phyloP scores from a whole-genome alignment of 30 jellyfish, hydroid and myxozoan species.

The Aurelia aurita region DNA sequence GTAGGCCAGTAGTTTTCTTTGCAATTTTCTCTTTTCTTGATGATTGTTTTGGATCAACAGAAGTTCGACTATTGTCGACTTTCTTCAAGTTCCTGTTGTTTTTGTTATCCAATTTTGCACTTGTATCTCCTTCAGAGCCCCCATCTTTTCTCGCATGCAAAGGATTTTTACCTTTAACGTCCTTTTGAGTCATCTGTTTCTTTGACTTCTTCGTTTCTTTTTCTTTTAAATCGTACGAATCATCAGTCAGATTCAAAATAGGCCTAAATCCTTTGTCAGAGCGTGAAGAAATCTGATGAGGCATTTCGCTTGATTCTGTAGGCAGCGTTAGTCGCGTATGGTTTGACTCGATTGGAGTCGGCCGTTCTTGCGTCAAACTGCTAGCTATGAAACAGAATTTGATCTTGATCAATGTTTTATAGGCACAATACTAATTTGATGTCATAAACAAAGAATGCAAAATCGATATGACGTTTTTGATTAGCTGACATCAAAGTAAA shows the following conservation, averaged over 20 bases:
- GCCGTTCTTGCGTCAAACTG: background rate
- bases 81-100: background rate
- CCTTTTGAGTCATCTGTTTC: background rate
- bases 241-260: conserved; percentile 59
- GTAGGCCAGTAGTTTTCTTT: background rate
- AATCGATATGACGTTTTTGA: too few relatives aligned
- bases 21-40: background rate
- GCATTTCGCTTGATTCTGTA: conserved; percentile 30
- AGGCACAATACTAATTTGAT: background rate
- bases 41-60: background rate
- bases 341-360: conserved; percentile 15
- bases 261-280: conserved; percentile 75
- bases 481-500: too few relatives aligned
- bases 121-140: background rate
- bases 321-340: conserved; percentile 23
- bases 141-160: background rate
- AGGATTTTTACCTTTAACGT: background rate
- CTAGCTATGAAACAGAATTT: too few relatives aligned
- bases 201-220: background rate
- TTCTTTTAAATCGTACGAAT: conserved; percentile 14
- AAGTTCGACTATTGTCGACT: background rate
- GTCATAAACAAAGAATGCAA: too few relatives aligned
- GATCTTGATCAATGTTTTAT: background rate
- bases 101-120: background rate
- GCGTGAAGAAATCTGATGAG: conserved; percentile 35